Evolutionary conservation across 2,797 vertebrate genomes (phyloP), one percentile per base, ranked within the genome.

Genomic region (Lophius americanus): DNA sequence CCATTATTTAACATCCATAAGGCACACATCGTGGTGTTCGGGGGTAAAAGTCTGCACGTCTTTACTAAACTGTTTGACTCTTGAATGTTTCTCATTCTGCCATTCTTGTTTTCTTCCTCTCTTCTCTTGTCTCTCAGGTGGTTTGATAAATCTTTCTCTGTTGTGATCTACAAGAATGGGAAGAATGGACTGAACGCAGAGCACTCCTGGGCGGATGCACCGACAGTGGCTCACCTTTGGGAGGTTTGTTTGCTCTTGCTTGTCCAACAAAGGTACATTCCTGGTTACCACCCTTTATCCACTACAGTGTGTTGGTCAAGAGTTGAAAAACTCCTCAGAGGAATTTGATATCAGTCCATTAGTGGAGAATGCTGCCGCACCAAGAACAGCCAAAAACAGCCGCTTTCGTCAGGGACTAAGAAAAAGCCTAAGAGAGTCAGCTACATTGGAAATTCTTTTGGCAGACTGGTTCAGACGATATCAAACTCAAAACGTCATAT

Each of bases 181-280:
- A 96, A 95, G 90, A 91, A 81, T 2, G 96, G 96, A 0, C 76
- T 97, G 75, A 96, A 95, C 0, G 94, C 95, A 4, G 96, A 97
- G 63, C 96, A 97, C 60, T 96, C 96, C 0, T 97, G 96, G 96
- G 96, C 95, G 0, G 96, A 97, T 46, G 95, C 95, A 3, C 95
- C 96, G 0, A 92, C 94, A 5, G 82, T 96, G 33, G 94, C 94
- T 57, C 96, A 97, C 33, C 89, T 95, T 52, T 96, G 94, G 95
- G 95, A 96, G 94, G 95, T 96, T 10, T 0, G 64, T 63, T 9
- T 43, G 9, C 10, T 52, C 51, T 23, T 56, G 23, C 51, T 9
- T 53, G 36, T 72, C 1, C 10, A 7, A 9, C 12, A 61, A 23
- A 44, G 32, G 4, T 32, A 3, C 32, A 33, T 51, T 23, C 50